phyloP scores from a whole-genome alignment of 1,140 invertebrate genomes.

The Caenorhabditis latens region DNA sequence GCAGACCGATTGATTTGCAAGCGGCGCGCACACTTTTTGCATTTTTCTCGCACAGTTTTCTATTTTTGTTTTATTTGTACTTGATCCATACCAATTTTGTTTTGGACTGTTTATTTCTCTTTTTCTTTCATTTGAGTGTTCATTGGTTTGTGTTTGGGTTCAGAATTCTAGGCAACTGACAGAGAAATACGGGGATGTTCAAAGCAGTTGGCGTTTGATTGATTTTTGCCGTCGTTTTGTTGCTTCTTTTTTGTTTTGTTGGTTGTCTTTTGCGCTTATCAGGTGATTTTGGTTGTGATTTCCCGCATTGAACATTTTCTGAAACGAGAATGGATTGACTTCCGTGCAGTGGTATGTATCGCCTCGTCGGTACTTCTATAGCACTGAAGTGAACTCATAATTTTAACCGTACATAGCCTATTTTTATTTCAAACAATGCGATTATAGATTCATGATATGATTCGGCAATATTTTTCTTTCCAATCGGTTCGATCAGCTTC shows the following conservation, averaged over 20 bases:
- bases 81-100: not conserved
- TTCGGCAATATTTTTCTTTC: not conserved
- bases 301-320: not conserved
- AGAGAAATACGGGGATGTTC: not conserved
- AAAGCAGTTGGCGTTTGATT: constrained; percentile 46
- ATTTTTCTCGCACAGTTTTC: not conserved
- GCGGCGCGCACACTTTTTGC: not conserved
- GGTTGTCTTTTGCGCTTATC: not conserved
- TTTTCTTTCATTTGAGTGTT: constrained; percentile 31
- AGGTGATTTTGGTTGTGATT: constrained; percentile 10
- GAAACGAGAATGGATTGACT: no score
- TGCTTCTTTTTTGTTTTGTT: constrained; percentile 23
- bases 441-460: constrained; percentile 11
- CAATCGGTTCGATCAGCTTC: not conserved
- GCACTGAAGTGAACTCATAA: no score
- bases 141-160: constrained; percentile 15
- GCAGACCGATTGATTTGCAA: constrained; percentile 50
- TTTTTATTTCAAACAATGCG: no score
- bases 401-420: no score
- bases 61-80: constrained; percentile 15
- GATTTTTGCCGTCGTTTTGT: constrained; percentile 17
- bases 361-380: no score
- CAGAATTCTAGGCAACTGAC: not conserved
- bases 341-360: no score
- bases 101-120: not conserved